Conservation (phyloP, 2,113 vertebrate species). For the Gobius niger region DNA sequence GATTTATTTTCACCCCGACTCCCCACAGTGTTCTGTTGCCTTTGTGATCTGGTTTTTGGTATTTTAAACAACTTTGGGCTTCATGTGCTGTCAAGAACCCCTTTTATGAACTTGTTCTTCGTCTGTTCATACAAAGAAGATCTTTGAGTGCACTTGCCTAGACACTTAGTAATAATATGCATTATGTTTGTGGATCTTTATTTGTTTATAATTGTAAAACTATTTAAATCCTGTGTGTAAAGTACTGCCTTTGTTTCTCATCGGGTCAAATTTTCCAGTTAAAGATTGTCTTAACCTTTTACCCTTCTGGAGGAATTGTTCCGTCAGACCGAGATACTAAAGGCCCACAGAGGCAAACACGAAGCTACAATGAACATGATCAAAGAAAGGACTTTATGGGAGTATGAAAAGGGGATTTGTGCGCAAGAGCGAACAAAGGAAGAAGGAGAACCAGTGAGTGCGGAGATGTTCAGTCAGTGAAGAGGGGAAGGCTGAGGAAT, state of each 20-base stretch:
- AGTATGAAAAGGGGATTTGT: not conserved
- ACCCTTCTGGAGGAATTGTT: constrained; percentile 21
- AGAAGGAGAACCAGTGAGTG: constrained; percentile 2
- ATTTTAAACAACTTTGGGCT: constrained; percentile 28
- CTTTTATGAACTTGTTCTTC: no score
- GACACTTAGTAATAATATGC: no score
- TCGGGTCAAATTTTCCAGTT: not conserved
- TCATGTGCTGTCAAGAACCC: constrained; percentile 25
- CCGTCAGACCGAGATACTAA: constrained; percentile 14
- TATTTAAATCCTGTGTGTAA: no score
- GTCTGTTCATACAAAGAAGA: no score
- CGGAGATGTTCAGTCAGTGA: constrained; percentile 16
- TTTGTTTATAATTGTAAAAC: no score
- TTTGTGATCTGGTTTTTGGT: constrained; percentile 38
- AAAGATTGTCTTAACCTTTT: constrained; percentile 16
- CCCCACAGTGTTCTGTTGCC: constrained; percentile 47
- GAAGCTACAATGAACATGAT: constrained; percentile 8
- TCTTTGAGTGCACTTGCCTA: no score
- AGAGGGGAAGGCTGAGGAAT: constrained; percentile 47
- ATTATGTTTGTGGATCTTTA: no score
- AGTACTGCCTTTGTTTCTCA: not conserved
- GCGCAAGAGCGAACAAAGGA: constrained; percentile 3
- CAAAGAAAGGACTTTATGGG: not conserved
- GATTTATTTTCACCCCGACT: constrained; percentile 32
- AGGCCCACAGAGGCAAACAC: constrained; percentile 3